Conservation (phyloP, 2,888 invertebrate genomes). For the Parnassius mnemosyne region DNA sequence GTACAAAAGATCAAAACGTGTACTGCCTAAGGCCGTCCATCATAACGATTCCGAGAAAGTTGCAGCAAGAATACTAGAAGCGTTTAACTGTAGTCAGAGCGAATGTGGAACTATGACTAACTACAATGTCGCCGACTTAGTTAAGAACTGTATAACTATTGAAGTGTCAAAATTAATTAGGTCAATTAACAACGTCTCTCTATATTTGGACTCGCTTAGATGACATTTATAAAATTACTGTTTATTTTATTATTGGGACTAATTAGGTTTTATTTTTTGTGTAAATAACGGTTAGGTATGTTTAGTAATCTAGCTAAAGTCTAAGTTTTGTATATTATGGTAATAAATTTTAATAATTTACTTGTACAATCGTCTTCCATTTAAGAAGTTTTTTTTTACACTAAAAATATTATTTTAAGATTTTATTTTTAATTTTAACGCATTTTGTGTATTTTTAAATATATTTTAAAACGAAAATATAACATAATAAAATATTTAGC, state of each 20-base stretch:
- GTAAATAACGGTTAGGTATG: background rate
- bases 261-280: constrained; percentile 3
- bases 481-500: too few relatives aligned
- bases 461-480: too few relatives aligned
- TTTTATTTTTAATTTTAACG: too few relatives aligned
- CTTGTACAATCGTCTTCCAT: too few relatives aligned
- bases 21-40: constrained; percentile 60
- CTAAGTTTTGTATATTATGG: too few relatives aligned
- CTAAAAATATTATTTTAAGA: too few relatives aligned
- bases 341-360: too few relatives aligned
- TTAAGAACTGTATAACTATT: constrained; percentile 54
- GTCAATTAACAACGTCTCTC: constrained; percentile 57
- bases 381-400: too few relatives aligned
- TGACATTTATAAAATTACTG: constrained; percentile 42
- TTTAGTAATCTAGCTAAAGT: too few relatives aligned
- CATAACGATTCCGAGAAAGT: constrained; percentile 59
- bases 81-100: constrained; percentile 52
- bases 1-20: constrained; percentile 58
- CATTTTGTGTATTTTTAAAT: too few relatives aligned
- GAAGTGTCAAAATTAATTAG: constrained; percentile 57
- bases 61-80: constrained; percentile 47
- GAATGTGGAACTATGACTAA: constrained; percentile 52
- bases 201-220: constrained; percentile 63
- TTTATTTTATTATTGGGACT: constrained; percentile 7
- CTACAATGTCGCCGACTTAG: constrained; percentile 55